These are phyloP conservation scores for Gambelia wislizenii DNA, from an alignment of 2,797 vertebrate species.

Conservation along the genomic window DNA sequence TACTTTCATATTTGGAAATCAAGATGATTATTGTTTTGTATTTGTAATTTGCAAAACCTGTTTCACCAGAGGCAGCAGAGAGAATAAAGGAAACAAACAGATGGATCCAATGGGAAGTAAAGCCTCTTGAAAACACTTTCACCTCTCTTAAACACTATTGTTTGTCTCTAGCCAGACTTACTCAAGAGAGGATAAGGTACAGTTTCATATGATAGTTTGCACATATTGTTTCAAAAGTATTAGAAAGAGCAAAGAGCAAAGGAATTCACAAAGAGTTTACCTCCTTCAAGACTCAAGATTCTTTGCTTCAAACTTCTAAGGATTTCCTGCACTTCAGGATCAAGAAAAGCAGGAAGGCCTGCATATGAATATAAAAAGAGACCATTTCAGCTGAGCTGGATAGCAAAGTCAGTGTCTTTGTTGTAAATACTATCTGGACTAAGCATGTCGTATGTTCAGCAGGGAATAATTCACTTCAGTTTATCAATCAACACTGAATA, in stretches of 20 bases:
- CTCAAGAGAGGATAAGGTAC: too few species aligned
- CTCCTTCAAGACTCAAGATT: conserved; percentile 48
- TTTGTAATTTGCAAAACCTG: not conserved
- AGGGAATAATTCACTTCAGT: too few species aligned
- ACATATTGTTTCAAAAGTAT: not conserved
- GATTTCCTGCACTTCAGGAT: conserved; percentile 56
- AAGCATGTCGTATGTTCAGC: not conserved
- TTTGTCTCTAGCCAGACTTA: not conserved
- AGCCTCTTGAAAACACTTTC: too few species aligned
- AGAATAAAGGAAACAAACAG: not conserved
- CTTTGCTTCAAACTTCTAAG: conserved; percentile 39
- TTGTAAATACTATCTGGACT: not conserved
- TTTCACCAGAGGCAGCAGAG: not conserved
- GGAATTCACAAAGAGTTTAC: conserved; percentile 39
- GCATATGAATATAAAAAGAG: not conserved
- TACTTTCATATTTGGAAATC: not conserved
- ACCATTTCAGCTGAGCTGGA: not conserved
- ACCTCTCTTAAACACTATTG: not conserved
- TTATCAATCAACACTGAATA: too few species aligned
- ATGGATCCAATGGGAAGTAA: not conserved
- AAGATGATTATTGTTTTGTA: too few species aligned
- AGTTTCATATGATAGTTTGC: not conserved
- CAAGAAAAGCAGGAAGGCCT: conserved; percentile 60
- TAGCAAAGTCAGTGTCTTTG: not conserved
- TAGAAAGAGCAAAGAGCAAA: not conserved